Base-by-base conservation (phyloP, 2,888 invertebrate genomes). In the Rhingia rostrata region DNA sequence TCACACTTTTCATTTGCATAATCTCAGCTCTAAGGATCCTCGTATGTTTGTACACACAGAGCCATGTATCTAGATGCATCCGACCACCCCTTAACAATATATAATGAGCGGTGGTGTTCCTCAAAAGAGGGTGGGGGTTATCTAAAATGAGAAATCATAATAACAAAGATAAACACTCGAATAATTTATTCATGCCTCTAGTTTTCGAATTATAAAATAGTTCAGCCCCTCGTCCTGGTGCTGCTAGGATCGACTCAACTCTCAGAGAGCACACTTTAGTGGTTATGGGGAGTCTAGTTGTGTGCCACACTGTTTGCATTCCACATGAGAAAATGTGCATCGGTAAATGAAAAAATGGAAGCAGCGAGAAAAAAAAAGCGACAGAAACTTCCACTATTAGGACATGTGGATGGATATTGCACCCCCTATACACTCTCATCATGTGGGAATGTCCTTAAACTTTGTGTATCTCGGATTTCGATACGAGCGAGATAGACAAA, bases 91-190 rank as follows among this genome's bases (percentile, higher is more conserved):
- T 12, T 12, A 4, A 12, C 4, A 56, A 35, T 22, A 2, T 22
- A 61, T 61, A 82, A 66, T 67, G 64, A 66, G 33, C 32, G 49
- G n/a, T 37, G 53, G 22, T 1, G 22, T 22, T 22, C 22, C 2
- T 22, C 22, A 22, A 49, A 43, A 30, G 14, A 0, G 14, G 33
- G 4, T 5, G 69, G 49, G 56, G 72, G 53, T 79, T 83, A 85
- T 85, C 81, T 85, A 63, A 85, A 85, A 85, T 85, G 85, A 81
- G 72, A 81, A 85, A 81, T 85, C 85, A 77, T 85, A 85, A 85
- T 85, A 81, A 81, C 81, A 73, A 85, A 75, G 75, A 85, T 85
- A 85, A 85, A 85, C 85, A 85, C 85, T 85, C 81, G 85, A 85
- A 85, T 85, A 81, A 85, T 81, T 85, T 85, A 77, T 85, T 85